Base-by-base conservation (phyloP, 2,888 invertebrate species). In the Apoderus coryli region DNA sequence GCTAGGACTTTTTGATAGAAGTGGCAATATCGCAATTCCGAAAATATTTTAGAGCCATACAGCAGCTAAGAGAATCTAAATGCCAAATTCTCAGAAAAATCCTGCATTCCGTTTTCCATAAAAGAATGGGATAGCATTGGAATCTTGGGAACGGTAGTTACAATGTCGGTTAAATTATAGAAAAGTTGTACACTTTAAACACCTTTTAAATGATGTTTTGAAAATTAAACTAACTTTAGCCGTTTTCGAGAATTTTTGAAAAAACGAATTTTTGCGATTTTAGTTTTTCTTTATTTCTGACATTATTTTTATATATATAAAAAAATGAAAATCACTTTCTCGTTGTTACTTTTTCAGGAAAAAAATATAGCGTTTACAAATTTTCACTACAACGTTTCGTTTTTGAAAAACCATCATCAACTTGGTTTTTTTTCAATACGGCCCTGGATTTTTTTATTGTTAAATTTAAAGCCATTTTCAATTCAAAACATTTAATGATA, bases 371-470 rank as follows among this genome's bases (percentile, higher is more conserved):
- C 19, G 19, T 19, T 19, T 19, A 7, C n/a, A 19, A n/a, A 19
- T 19, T 19, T 19, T 6, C n/a, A 7, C 19, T 19, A 19, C 19
- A 19, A 19, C 19, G 19, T 19, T 19, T 19, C 19, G 19, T 19
- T 19, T 19, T 19, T 19, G 19, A 19, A n/a, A 19, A 19, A 19
- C 19, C 19, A 19, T 19, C 19, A 7, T 19, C 19, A 19, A 19
- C 19, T 19, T 19, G n/a, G n/a, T 19, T 19, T 19, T n/a, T 19
- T 19, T 19, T 19, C 6, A 19, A 19, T 19, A 19, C 19, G 19
- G 19, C 6, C 19, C 19, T 19, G 19, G 19, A 19, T 19, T 19
- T 19, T 19, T 19, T 19, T n/a, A n/a, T 19, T 19, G 19, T n/a
- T 7, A n/a, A 19, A 7, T 19, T 19, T 19, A n/a, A 19, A 19